A percentile compares a stretch with the other conserved stretches of the same genome.
phyloP scores from a whole-genome alignment of 2,113 vertebrate genomes.

The Scalopus aquaticus region DNA sequence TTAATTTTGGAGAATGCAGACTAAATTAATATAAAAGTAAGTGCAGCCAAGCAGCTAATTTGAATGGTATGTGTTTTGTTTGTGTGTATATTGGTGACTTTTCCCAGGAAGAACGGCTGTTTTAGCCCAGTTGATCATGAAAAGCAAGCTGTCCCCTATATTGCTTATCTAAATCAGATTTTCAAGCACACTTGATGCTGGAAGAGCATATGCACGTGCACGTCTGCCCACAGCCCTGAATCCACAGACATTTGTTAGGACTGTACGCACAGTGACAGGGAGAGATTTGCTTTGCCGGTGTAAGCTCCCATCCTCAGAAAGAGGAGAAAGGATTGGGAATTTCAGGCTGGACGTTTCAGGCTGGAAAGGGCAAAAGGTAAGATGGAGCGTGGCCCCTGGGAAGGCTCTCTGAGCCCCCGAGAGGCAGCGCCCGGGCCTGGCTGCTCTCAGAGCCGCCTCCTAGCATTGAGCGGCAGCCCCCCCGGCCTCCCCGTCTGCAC shows the following conservation, averaged over 20 bases:
- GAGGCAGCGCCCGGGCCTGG: not conserved
- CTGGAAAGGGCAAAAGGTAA: slow-evolving; percentile 10
- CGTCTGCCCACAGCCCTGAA: not conserved
- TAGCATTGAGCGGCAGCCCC: slow-evolving; percentile 47
- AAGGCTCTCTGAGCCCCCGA: not conserved
- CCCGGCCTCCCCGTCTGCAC: slow-evolving; percentile 53
- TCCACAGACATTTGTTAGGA: not conserved
- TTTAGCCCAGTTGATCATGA: slow-evolving; percentile 3
- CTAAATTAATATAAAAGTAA: slow-evolving; percentile 43
- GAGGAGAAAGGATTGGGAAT: not conserved
- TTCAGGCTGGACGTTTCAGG: not conserved
- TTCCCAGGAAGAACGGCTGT: slow-evolving; percentile 23
- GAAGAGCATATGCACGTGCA: not conserved
- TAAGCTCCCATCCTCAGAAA: slow-evolving; percentile 15
- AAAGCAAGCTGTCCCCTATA: slow-evolving; percentile 3
- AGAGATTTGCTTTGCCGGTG: slow-evolving; percentile 28
- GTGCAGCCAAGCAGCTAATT: slow-evolving; percentile 3
- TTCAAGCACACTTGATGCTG: not conserved
- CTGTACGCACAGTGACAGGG: not conserved
- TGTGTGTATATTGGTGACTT: not conserved
- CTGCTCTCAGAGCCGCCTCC: not conserved
- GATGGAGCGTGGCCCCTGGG: not conserved
- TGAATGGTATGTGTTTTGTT: slow-evolving; percentile 44
- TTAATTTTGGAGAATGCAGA: slow-evolving; percentile 20
- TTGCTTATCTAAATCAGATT: slow-evolving; percentile 50